phyloP scores from a whole-genome alignment of 30 jellyfish, hydroid and myxozoan species.

The Cassiopea xamachana region DNA sequence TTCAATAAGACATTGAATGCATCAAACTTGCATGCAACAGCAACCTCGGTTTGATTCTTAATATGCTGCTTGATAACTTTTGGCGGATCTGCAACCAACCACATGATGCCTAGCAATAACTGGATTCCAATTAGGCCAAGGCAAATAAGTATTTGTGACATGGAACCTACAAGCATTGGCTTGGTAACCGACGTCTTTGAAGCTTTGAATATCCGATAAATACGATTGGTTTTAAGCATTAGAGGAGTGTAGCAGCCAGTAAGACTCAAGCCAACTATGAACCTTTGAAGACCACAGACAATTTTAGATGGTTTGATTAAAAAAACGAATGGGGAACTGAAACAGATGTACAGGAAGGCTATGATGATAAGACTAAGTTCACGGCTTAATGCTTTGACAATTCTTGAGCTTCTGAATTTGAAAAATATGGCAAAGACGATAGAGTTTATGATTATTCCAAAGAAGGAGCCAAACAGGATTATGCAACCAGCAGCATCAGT shows the following conservation, averaged over 20 bases:
- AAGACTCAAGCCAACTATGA: slow-evolving; percentile 85
- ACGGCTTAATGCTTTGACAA: slow-evolving; percentile 86
- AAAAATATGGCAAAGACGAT: slow-evolving; percentile 58
- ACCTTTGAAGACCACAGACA: slow-evolving; percentile 72
- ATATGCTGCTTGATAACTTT: slow-evolving; percentile 53
- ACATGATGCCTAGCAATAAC: slow-evolving; percentile 65
- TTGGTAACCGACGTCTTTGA: slow-evolving; percentile 53
- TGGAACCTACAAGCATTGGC: slow-evolving; percentile 68
- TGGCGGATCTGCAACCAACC: slow-evolving; percentile 86
- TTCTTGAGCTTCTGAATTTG: slow-evolving; percentile 60
- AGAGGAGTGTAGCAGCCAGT: slow-evolving; percentile 96
- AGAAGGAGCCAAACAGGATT: slow-evolving; percentile 29
- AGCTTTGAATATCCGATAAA: slow-evolving; percentile 76
- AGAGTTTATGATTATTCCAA: slow-evolving; percentile 65
- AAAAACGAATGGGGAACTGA: slow-evolving; percentile 51
- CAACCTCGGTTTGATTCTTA: slow-evolving; percentile 60
- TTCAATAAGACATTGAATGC: slow-evolving; percentile 53
- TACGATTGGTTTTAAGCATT: slow-evolving; percentile 78
- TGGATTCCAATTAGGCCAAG: slow-evolving; percentile 75
- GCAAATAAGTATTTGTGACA: slow-evolving; percentile 82
- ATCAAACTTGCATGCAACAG: slow-evolving; percentile 29
- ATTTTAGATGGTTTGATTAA: slow-evolving; percentile 54
- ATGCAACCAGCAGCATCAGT: slow-evolving; percentile 1
- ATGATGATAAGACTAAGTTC: slow-evolving; percentile 79
- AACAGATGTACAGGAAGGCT: slow-evolving; percentile 54